Evolutionary conservation across 2,888 invertebrate species (phyloP).

Genomic region (Drosophila robusta): DNA sequence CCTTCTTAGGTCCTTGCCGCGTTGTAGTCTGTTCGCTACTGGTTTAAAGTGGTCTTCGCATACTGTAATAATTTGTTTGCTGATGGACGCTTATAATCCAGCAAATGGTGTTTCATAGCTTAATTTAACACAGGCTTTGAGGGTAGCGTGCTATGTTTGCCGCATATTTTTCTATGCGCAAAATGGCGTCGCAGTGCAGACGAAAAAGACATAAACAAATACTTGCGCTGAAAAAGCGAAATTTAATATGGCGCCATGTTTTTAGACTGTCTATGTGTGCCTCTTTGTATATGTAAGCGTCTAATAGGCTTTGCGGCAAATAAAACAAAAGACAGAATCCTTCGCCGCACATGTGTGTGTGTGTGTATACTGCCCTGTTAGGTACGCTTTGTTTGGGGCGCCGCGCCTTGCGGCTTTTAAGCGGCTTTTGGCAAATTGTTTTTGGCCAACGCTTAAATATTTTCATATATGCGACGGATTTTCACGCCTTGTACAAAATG

Average conservation of each 20-base stretch:
- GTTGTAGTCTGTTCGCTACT: not conserved
- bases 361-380: slow-evolving; percentile 17
- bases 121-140: slow-evolving; percentile 25
- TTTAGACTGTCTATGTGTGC: slow-evolving; percentile 27
- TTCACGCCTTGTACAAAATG: slow-evolving; percentile 61
- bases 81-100: slow-evolving; percentile 8
- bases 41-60: slow-evolving; percentile 9
- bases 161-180: slow-evolving; percentile 58
- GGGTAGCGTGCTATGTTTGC: slow-evolving; percentile 24
- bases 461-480: slow-evolving; percentile 48
- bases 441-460: slow-evolving; percentile 48
- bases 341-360: slow-evolving; percentile 16
- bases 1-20: slow-evolving; percentile 2
- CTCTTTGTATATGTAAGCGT: slow-evolving; percentile 24
- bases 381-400: slow-evolving; percentile 16
- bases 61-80: slow-evolving; percentile 38
- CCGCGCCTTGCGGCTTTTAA: slow-evolving; percentile 62
- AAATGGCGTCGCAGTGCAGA: slow-evolving; percentile 24
- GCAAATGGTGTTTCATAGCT: slow-evolving; percentile 30
- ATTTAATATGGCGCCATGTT: slow-evolving; percentile 70
- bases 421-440: slow-evolving; percentile 60
- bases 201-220: slow-evolving; percentile 47
- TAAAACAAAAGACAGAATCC: slow-evolving; percentile 53
- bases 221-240: slow-evolving; percentile 39
- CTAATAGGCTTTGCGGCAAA: slow-evolving; percentile 65